phyloP scores from a whole-genome alignment of 64 coral and sea anemone species.

The Porites lutea region DNA sequence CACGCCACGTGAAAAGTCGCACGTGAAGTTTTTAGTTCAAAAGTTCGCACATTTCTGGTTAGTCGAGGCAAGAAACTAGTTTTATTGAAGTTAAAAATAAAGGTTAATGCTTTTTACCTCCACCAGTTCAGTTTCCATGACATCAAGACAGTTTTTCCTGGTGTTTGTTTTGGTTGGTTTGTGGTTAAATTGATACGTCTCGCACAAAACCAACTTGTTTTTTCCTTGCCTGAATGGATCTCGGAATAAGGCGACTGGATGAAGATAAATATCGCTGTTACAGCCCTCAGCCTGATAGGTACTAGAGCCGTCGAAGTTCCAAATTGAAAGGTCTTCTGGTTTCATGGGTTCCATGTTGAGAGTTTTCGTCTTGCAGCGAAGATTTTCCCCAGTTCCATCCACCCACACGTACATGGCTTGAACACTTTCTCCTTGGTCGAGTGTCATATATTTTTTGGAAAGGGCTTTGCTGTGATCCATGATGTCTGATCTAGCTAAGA shows the following conservation, averaged over 20 bases:
- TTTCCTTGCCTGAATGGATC: conserved; percentile 93
- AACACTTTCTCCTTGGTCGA: conserved; percentile 81
- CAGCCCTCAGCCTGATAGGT: conserved; percentile 85
- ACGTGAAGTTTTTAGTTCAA: too few species aligned
- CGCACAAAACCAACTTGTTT: conserved; percentile 92
- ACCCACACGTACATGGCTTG: conserved; percentile 98
- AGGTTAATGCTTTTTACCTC: conserved; percentile 34
- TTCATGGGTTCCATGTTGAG: conserved; percentile 47
- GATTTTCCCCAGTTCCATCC: conserved; percentile 86
- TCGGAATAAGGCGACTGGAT: conserved; percentile 86
- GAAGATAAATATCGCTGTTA: conserved; percentile 97
- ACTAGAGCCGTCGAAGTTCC: conserved; percentile 99
- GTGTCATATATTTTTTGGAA: conserved; percentile 62
- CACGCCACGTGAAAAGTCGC: too few species aligned
- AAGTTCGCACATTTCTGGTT: too few species aligned
- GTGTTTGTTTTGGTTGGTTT: conserved; percentile 88
- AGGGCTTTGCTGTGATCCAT: conserved; percentile 64
- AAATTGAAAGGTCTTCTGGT: conserved; percentile 76
- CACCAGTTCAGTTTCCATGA: conserved; percentile 67
- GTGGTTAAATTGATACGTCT: conserved; percentile 93
- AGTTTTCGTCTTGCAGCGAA: conserved; percentile 95
- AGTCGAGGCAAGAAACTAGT: too few species aligned
- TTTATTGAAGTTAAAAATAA: too few species aligned
- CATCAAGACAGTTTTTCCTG: conserved; percentile 75
- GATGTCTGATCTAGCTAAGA: background rate